A percentile compares a stretch with the other conserved stretches of the same genome.
Evolutionary conservation across 92 coral and sea anemone genomes (phyloP).

Genomic region (Palythoa heliodiscus): DNA sequence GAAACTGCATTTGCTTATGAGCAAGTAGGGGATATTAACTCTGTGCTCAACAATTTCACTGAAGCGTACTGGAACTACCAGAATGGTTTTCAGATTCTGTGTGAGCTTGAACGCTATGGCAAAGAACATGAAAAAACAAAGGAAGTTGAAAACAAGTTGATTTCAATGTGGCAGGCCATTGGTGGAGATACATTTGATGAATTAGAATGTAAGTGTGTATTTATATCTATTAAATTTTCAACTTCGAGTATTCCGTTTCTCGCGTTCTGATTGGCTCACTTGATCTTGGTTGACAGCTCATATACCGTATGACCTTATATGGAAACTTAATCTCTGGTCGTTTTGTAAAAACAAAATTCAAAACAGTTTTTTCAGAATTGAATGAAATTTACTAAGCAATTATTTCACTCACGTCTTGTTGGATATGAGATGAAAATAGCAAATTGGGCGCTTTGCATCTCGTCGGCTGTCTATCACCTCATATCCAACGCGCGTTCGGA

Average conservation of each 20-base stretch:
- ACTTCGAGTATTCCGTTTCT: no score
- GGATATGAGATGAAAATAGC: no score
- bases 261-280: neutral
- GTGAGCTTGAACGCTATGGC: neutral
- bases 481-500: no score
- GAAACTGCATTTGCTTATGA: conserved; percentile 33
- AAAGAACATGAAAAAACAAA: conserved; percentile 14
- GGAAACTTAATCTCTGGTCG: no score
- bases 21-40: conserved; percentile 21
- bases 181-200: conserved; percentile 28
- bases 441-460: no score
- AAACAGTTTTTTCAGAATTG: no score
- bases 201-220: conserved; percentile 23
- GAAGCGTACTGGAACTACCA: conserved; percentile 31
- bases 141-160: neutral
- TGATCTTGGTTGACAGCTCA: no score
- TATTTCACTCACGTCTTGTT: no score
- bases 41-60: conserved; percentile 16
- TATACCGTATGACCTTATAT: no score
- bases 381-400: no score
- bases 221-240: neutral
- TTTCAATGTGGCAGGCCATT: conserved; percentile 30
- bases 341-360: no score
- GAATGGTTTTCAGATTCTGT: conserved; percentile 23
- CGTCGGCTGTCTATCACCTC: no score